Percentiles rank a stretch among this genome's conserved stretches.
Conservation (phyloP, 2,113 vertebrate species). For the Piprites chloris region DNA sequence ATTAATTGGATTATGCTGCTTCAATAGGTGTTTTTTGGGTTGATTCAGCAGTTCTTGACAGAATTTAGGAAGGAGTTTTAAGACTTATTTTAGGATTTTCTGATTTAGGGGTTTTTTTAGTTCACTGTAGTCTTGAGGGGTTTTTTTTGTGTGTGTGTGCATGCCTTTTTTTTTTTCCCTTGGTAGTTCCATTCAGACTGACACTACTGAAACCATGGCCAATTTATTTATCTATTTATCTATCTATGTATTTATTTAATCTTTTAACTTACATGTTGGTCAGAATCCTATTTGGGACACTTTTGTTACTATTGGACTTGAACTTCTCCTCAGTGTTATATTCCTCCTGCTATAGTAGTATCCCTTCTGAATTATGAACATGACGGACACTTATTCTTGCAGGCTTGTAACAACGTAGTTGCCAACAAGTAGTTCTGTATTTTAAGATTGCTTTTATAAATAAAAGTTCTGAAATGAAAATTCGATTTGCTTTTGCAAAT, state of each 20-base stretch:
- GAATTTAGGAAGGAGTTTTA: not conserved
- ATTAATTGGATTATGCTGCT: not conserved
- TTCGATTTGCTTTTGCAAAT: not conserved
- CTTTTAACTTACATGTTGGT: not conserved
- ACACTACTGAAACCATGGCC: not conserved
- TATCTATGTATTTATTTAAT: too few relatives aligned
- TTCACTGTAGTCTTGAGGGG: not conserved
- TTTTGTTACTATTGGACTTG: not conserved
- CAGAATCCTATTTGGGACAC: not conserved
- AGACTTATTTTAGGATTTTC: not conserved
- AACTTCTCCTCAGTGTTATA: not conserved
- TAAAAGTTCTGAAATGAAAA: not conserved
- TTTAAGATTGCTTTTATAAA: not conserved
- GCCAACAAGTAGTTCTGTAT: not conserved
- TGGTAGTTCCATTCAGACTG: not conserved
- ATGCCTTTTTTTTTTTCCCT: not conserved
- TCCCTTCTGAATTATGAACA: not conserved
- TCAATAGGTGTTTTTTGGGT: not conserved
- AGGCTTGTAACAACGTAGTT: not conserved
- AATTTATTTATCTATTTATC: too few relatives aligned
- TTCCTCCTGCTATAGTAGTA: not conserved
- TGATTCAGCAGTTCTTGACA: not conserved
- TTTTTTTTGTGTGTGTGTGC: not conserved
- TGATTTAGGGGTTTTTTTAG: fast-evolving
- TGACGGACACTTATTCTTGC: not conserved